Evolutionary conservation across 1,140 invertebrate genomes (phyloP), one percentile per base, ranked within the genome.

Genomic region (Tachypleus tridentatus): DNA sequence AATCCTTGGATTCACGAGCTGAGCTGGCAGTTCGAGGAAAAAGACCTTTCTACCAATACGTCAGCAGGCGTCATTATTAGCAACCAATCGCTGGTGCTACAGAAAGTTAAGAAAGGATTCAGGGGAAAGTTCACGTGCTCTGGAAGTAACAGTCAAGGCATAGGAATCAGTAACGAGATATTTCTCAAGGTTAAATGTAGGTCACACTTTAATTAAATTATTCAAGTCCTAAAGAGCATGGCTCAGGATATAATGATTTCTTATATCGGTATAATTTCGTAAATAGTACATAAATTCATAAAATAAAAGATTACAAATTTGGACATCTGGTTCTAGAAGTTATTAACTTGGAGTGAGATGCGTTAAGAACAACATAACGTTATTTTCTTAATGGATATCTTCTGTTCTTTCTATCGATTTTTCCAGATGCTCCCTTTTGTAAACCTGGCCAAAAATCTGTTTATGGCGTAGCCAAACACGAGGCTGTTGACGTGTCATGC

Each of bases 151-250:
- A 85, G 85, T 0, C 90, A 93, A 77, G 91, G 91, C 1, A 88
- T 91, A 71, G 89, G 90, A 4, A 87, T 88, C 67, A 93, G 90
- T 76, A 82, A 84, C 54, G 82, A 87, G 2, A 90, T 93, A 74
- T 82, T 85, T 64, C 79, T 95, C 59, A 88, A 93, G 76, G 89
- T 95, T 59, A 83, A 91, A 78, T 93, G 90, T 92, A 82, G 87
- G 88, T 70, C n/a, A 9, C 49, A 60, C 49, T 52, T 60, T 4
- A 29, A 29, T 29, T 29, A 29, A 29, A 29, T 29, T 29, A 29
- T 29, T 29, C 29, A 29, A 29, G 29, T 29, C 29, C 29, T 29
- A 29, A 29, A 29, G 29, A 29, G 29, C 29, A 29, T 29, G 29
- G 29, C 29, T 29, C 29, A 29, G 29, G 2, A 29, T 29, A 2